phyloP scores from a whole-genome alignment of 2,888 invertebrate genomes.

The Eristalis intricaria region DNA sequence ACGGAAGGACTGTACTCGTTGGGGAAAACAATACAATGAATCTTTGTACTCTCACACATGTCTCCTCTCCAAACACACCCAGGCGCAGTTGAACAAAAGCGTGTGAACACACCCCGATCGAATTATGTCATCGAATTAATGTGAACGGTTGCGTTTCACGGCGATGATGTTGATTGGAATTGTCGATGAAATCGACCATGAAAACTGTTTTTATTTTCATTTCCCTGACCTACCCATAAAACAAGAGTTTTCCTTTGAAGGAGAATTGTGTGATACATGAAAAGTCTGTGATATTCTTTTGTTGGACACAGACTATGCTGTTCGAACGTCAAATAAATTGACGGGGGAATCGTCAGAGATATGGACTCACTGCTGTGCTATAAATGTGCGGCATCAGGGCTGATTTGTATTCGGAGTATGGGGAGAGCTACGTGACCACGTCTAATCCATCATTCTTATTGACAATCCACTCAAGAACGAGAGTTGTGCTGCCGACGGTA shows the following conservation, averaged over 20 bases:
- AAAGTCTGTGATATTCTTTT: too few species aligned
- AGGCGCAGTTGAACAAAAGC: neutral
- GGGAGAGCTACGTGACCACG: too few species aligned
- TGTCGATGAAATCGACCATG: constrained; percentile 27
- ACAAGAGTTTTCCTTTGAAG: neutral
- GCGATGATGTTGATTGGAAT: neutral
- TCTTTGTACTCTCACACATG: neutral
- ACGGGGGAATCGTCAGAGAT: too few species aligned
- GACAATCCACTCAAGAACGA: too few species aligned
- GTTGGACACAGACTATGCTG: too few species aligned
- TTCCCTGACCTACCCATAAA: neutral
- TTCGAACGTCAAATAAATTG: too few species aligned
- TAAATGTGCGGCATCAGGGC: too few species aligned
- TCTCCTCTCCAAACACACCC: neutral
- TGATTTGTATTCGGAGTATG: too few species aligned
- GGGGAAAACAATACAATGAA: neutral
- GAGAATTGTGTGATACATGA: too few species aligned
- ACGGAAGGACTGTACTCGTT: neutral
- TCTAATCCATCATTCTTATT: too few species aligned
- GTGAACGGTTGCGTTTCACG: neutral
- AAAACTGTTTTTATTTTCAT: constrained; percentile 3
- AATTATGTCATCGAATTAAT: neutral
- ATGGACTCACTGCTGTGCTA: too few species aligned
- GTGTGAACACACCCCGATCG: constrained; percentile 1
- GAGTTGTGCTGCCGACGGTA: too few species aligned